phyloP scores from a whole-genome alignment of 64 coral and sea anemone species.

The Montipora cactus region DNA sequence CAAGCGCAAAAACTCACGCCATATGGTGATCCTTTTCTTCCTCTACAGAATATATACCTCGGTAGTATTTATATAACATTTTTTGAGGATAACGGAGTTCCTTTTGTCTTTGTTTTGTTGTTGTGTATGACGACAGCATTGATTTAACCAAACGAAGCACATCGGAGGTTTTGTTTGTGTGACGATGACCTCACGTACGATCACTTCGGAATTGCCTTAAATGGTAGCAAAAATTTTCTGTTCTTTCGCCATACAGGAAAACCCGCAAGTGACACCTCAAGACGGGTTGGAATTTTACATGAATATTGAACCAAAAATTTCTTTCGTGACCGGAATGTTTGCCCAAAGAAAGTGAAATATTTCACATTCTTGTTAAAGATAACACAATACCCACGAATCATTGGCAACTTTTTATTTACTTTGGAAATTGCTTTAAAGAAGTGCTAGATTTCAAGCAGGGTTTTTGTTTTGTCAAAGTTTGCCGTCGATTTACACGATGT shows the following conservation, averaged over 20 bases:
- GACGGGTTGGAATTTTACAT: background rate
- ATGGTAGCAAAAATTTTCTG: background rate
- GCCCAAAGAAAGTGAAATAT: background rate
- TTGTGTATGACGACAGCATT: background rate
- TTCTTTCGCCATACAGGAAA: background rate
- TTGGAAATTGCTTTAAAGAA: background rate
- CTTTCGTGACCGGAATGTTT: constrained; percentile 18
- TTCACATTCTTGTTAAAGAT: constrained; percentile 26
- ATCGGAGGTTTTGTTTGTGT: background rate
- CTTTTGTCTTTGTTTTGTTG: background rate
- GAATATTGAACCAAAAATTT: constrained; percentile 52
- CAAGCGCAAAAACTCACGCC: background rate
- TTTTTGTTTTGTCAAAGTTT: background rate
- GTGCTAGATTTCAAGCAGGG: background rate
- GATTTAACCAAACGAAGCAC: background rate
- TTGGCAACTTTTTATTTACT: background rate
- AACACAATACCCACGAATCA: background rate
- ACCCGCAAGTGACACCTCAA: background rate
- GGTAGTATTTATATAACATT: background rate
- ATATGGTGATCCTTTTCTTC: no score
- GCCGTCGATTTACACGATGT: background rate
- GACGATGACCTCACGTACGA: background rate
- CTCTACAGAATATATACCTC: background rate
- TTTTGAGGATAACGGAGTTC: background rate
- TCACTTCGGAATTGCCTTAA: background rate